These are phyloP conservation scores for Epinotia ramella DNA, from an alignment of 2,888 invertebrate species.

Conservation along the genomic window DNA sequence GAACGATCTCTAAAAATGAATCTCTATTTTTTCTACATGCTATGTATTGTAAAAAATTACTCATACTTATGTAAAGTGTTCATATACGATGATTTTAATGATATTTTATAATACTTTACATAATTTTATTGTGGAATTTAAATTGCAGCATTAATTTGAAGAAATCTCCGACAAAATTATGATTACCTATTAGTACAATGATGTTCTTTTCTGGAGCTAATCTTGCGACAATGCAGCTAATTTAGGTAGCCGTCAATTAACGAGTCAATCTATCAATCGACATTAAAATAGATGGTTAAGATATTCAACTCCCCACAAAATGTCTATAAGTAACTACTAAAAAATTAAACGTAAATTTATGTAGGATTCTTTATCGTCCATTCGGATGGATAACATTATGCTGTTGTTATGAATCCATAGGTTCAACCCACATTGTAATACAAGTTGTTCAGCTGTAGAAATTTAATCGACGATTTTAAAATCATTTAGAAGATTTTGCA, in stretches of 20 bases:
- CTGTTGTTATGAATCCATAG: conserved; percentile 2
- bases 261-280: conserved; percentile 71
- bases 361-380: conserved; percentile 36
- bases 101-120: conserved; percentile 52
- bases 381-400: conserved; percentile 6
- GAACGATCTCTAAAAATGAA: conserved; percentile 83
- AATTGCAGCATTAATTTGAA: conserved; percentile 44
- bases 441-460: not conserved
- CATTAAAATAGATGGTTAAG: conserved; percentile 50
- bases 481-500: conserved; percentile 1
- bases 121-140: conserved; percentile 45
- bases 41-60: conserved; percentile 83
- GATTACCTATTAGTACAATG: conserved; percentile 55
- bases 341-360: conserved; percentile 30
- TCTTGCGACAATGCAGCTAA: conserved; percentile 42
- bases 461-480: not conserved
- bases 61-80: conserved; percentile 81
- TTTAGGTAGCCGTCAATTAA: conserved; percentile 80
- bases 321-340: conserved; percentile 20
- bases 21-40: conserved; percentile 85
- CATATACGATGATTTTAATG: conserved; percentile 69
- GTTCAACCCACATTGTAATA: conserved; percentile 5
- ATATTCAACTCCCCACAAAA: conserved; percentile 48
- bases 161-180: conserved; percentile 26
- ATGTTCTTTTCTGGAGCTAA: conserved; percentile 39